Base-by-base conservation (phyloP, 2,888 invertebrate species). In the Agonum fuliginosum region DNA sequence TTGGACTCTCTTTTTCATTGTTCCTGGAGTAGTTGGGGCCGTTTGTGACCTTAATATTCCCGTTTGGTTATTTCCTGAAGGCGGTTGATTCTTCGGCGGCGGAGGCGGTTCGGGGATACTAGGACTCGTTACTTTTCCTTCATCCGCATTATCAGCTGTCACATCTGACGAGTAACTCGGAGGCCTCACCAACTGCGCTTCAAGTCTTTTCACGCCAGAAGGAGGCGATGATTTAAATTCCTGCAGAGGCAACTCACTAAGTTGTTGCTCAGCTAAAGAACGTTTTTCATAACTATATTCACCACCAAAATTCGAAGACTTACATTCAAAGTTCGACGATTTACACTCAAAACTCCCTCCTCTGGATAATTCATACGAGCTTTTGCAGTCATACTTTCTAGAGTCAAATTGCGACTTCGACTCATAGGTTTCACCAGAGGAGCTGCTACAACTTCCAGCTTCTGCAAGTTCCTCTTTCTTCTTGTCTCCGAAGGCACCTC, bases 1-100 rank as follows among this genome's bases (percentile, higher is more conserved):
- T 88, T 96, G 96, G 83, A 96, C 96, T 86, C 96, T 91, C 87
- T 96, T 96, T 88, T 96, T 96, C 89, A 93, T 92, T 80, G 93
- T 92, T 77, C 93, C 92, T 5, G 94, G 93, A 0, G 94, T 93
- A 48, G 91, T 91, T 3, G 93, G 92, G 10, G 88, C 87, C 54
- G 89, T 87, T 76, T 89, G 88, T 81, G 92, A 89, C 79, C 93
- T 86, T 43, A 93, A 85, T 65, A 93, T 93, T 1, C 93, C 92
- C 1, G 89, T 87, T 80, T 89, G 89, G 81, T 88, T 83, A 80
- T 86, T 80, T 81, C 86, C 84, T 80, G 87, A 80, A 80, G 83
- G 90, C 81, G 83, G 91, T 83, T 85, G 90, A 83, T 86, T 87
- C 83, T 88, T 89, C 2, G 92, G 91, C 0, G 91, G 90, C 1